Evolutionary conservation across 2,113 vertebrate species (phyloP).

Genomic region (Oncorhynchus tshawytscha): DNA sequence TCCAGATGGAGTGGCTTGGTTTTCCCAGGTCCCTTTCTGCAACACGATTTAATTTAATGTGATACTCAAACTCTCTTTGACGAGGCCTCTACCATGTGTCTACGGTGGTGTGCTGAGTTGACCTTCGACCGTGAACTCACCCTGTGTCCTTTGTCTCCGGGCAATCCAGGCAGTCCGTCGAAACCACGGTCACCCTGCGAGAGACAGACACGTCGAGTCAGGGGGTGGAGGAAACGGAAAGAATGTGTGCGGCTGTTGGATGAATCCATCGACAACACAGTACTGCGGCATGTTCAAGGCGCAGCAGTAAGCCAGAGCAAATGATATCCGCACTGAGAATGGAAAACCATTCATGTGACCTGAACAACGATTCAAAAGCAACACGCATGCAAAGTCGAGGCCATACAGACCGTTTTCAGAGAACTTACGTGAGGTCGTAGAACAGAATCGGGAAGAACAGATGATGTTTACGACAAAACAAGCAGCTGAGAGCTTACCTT

Average conservation of each 20-base stretch:
- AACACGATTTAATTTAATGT: no score
- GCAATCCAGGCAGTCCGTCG: slow-evolving; percentile 91
- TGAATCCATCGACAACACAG: background rate
- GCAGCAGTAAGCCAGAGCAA: background rate
- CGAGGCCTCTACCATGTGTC: no score
- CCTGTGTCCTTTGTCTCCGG: slow-evolving; percentile 95
- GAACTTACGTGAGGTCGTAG: background rate
- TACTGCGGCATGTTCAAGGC: background rate
- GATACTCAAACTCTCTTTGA: no score
- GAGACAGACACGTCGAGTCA: slow-evolving; percentile 1
- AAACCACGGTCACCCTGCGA: slow-evolving; percentile 93
- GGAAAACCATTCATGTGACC: background rate
- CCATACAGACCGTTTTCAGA: background rate
- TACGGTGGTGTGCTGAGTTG: no score
- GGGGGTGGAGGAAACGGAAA: no score
- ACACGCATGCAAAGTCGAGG: no score
- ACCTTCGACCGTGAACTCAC: slow-evolving; percentile 67
- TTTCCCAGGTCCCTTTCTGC: no score
- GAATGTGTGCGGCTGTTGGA: no score
- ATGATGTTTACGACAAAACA: no score
- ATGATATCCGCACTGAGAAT: background rate
- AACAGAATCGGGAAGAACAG: background rate
- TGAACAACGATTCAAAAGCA: no score
- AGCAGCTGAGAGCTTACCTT: slow-evolving; percentile 79
- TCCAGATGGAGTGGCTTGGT: no score